Conservation (phyloP, 2,888 invertebrate genomes). For the Eupithecia dodoneata region DNA sequence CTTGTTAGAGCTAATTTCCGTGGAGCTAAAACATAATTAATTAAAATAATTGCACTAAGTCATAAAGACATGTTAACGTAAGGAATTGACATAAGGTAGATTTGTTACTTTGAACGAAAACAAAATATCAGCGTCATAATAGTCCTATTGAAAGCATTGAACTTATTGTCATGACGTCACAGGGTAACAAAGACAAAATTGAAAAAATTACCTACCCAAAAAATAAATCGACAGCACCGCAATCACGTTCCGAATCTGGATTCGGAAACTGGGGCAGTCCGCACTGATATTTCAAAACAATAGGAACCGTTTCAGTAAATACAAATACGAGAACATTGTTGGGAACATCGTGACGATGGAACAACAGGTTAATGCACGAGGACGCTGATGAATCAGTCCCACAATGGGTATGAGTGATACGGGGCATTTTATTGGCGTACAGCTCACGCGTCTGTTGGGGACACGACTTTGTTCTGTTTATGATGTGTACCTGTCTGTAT, state of each 20-base stretch:
- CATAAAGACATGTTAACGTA: too few relatives aligned
- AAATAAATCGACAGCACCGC: background rate
- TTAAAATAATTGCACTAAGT: too few relatives aligned
- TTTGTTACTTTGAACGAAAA: too few relatives aligned
- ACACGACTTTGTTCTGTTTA: conserved; percentile 10
- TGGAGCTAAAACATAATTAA: too few relatives aligned
- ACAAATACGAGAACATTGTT: conserved; percentile 13
- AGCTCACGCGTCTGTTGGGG: conserved; percentile 18
- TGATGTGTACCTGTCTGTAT: background rate
- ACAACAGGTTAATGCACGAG: conserved; percentile 32
- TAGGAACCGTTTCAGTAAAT: conserved; percentile 12
- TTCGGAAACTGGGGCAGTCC: conserved; percentile 15
- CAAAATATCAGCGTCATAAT: background rate
- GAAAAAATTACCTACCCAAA: background rate
- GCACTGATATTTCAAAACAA: conserved; percentile 23
- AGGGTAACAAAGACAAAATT: background rate
- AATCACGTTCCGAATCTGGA: conserved; percentile 3
- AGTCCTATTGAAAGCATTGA: background rate
- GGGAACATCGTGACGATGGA: conserved; percentile 23
- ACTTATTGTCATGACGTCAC: background rate
- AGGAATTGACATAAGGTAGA: too few relatives aligned
- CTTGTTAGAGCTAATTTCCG: too few relatives aligned
- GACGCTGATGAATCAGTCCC: conserved; percentile 16
- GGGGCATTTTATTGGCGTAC: conserved; percentile 25
- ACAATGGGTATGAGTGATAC: conserved; percentile 31